Conservation (phyloP, 2,113 vertebrate genomes). For the Empidonax alnorum region DNA sequence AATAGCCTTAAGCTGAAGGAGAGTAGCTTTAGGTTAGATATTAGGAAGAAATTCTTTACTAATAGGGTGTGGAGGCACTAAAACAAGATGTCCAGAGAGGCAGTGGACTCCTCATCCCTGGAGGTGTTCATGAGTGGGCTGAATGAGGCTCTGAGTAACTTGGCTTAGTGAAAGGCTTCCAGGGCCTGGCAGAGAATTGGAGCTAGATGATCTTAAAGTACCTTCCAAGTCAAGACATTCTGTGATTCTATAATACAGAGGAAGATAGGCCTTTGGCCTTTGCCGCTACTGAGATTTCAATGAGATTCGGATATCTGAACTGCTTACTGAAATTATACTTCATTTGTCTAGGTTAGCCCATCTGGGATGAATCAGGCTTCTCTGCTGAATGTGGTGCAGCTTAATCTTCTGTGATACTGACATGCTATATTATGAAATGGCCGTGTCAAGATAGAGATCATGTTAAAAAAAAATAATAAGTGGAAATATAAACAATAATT, state of each 20-base stretch:
- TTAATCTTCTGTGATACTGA: neutral
- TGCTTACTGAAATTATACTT: neutral
- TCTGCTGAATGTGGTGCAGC: neutral
- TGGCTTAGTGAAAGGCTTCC: neutral
- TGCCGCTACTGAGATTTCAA: neutral
- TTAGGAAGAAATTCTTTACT: neutral
- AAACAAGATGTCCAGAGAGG: neutral
- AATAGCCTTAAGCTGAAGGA: neutral
- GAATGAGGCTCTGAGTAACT: neutral
- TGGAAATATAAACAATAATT: neutral
- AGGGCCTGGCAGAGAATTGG: neutral
- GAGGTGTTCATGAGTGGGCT: neutral
- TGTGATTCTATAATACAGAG: rapidly evolving
- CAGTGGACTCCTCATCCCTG: neutral
- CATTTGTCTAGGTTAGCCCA: neutral
- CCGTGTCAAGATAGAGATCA: neutral
- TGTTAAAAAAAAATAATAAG: neutral
- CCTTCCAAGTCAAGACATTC: neutral
- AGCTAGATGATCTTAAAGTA: neutral
- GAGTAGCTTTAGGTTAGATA: neutral
- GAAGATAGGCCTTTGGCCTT: neutral
- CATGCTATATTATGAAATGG: neutral
- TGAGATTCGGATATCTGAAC: neutral
- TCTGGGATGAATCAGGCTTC: neutral
- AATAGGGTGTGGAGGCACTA: neutral